These are phyloP conservation scores for Prionailurus viverrinus DNA, from an alignment of 2,113 vertebrate genomes.

Conservation along the genomic window DNA sequence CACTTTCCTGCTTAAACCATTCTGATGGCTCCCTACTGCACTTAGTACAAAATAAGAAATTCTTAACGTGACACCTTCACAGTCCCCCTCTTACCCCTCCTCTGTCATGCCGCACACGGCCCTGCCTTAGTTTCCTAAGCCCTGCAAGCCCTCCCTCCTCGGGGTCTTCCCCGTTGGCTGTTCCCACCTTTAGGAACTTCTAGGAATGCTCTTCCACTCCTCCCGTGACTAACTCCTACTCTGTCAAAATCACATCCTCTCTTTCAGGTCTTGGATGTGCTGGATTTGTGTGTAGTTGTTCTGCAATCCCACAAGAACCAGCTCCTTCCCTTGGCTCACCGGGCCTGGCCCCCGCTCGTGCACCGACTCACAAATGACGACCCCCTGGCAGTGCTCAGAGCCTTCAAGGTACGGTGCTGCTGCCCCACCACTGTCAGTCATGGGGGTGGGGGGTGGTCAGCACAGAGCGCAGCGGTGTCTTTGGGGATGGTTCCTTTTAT, in stretches of 20 bases:
- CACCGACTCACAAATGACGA: slow-evolving; percentile 93
- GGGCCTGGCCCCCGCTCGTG: slow-evolving; percentile 94
- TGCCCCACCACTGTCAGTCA: accelerated
- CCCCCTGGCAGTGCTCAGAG: slow-evolving; percentile 93
- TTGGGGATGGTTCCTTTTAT: neutral
- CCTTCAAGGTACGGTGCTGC: slow-evolving; percentile 91
- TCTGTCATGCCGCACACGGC: accelerated
- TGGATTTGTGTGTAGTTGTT: slow-evolving; percentile 91
- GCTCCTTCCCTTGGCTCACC: slow-evolving; percentile 95
- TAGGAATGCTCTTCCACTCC: neutral
- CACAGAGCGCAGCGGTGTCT: neutral
- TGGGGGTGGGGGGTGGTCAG: neutral
- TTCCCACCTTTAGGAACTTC: neutral
- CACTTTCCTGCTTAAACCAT: slow-evolving; percentile 14
- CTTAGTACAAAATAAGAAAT: neutral
- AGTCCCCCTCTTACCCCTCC: neutral
- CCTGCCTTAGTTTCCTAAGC: neutral
- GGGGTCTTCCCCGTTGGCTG: neutral
- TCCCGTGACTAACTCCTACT: neutral
- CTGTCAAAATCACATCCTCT: neutral
- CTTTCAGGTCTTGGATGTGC: slow-evolving; percentile 92
- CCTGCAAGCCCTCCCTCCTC: neutral
- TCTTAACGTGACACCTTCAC: neutral
- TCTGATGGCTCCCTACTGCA: neutral
- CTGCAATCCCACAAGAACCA: slow-evolving; percentile 90